Conservation (phyloP, 2,888 invertebrate species). For the Drosophila demipolita region DNA sequence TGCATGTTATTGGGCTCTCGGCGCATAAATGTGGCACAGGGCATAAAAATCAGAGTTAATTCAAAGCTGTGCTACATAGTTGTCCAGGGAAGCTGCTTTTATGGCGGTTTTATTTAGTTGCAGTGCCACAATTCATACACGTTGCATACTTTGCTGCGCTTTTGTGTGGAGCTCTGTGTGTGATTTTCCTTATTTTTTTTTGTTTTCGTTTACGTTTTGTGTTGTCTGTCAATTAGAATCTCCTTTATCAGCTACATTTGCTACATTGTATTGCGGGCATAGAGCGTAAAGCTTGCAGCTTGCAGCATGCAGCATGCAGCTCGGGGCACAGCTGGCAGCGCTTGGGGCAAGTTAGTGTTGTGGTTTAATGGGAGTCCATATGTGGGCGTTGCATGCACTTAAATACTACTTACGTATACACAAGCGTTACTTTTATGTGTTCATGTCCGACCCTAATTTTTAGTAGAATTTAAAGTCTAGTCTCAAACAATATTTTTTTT, state of each 20-base stretch:
- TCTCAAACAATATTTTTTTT: neutral
- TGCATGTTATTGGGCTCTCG: constrained; percentile 37
- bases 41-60: constrained; percentile 74
- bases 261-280: constrained; percentile 41
- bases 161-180: neutral
- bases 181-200: neutral
- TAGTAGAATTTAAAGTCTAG: constrained; percentile 8
- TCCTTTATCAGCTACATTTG: constrained; percentile 59
- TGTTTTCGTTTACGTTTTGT: constrained; percentile 15
- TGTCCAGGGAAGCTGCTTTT: constrained; percentile 34
- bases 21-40: constrained; percentile 62
- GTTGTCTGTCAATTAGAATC: constrained; percentile 68
- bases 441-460: constrained; percentile 9
- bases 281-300: neutral
- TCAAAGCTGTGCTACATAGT: constrained; percentile 69
- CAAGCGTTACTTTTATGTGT: constrained; percentile 37
- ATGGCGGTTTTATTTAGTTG: constrained; percentile 24
- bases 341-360: constrained; percentile 25
- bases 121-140: constrained; percentile 7
- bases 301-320: constrained; percentile 21
- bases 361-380: constrained; percentile 42
- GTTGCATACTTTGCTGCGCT: constrained; percentile 32
- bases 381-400: constrained; percentile 43
- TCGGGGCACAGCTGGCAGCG: constrained; percentile 2
- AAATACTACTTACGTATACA: constrained; percentile 32